Percentiles rank a stretch among this genome's conserved stretches.
Evolutionary conservation across 2,888 invertebrate genomes (phyloP).

Genomic region (Heteromurus nitidus): DNA sequence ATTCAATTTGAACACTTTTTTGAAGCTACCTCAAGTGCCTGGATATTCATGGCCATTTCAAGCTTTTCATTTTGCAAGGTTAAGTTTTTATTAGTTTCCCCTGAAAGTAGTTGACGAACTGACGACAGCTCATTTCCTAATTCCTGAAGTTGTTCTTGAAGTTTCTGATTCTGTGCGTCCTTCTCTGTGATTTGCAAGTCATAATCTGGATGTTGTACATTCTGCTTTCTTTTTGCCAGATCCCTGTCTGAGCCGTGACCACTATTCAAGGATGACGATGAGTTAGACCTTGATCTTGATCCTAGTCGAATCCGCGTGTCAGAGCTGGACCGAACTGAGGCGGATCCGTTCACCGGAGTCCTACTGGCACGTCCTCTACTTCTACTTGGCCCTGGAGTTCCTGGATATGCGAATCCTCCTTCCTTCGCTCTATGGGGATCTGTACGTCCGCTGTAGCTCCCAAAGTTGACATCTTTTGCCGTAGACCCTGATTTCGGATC

Average conservation of each 20-base stretch:
- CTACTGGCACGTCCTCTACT: neutral
- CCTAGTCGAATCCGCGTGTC: constrained; percentile 3
- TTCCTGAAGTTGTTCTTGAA: too few species aligned
- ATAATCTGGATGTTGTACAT: too few species aligned
- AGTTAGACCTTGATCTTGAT: neutral
- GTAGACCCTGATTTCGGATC: constrained; percentile 11
- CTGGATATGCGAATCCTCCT: constrained; percentile 15
- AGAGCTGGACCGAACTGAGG: constrained; percentile 19
- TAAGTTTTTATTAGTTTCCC: too few species aligned
- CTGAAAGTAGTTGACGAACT: too few species aligned
- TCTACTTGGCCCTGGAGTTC: neutral
- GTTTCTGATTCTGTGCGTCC: too few species aligned
- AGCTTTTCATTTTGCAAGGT: too few species aligned
- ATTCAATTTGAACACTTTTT: too few species aligned
- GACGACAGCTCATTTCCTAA: too few species aligned
- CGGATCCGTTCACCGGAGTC: neutral
- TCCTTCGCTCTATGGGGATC: neutral
- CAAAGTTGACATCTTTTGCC: constrained; percentile 25
- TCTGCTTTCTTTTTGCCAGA: neutral
- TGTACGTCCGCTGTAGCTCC: neutral
- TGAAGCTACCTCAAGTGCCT: too few species aligned
- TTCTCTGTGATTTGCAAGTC: too few species aligned
- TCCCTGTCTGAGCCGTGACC: neutral
- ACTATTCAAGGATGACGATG: neutral
- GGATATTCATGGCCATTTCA: too few species aligned